A percentile compares a stretch with the other conserved stretches of the same genome.
Conservation (phyloP, 2,113 vertebrate genomes). For the Sander vitreus region DNA sequence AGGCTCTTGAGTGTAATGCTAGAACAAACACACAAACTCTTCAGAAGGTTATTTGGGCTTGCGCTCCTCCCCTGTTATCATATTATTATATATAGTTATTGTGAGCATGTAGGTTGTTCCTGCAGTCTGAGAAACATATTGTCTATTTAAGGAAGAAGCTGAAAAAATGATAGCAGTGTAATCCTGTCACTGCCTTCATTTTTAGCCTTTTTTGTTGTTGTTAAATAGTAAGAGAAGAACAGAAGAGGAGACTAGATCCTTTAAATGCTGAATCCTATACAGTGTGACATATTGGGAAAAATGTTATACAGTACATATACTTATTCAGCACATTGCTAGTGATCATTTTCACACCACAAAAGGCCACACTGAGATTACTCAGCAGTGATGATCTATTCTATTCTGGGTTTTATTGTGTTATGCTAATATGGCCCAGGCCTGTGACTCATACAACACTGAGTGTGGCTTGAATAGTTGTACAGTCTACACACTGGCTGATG, state of each 20-base stretch:
- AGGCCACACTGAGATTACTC: conserved; percentile 50
- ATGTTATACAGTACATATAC: neutral
- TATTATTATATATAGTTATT: neutral
- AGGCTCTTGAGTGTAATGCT: neutral
- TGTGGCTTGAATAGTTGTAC: conserved; percentile 24
- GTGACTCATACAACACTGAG: conserved; percentile 40
- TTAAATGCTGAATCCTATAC: neutral
- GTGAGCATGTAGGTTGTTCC: conserved; percentile 12
- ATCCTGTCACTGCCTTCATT: conserved; percentile 24
- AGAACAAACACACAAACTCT: neutral
- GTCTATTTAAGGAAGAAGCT: conserved; percentile 21
- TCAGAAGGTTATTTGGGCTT: neutral
- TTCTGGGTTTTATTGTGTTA: conserved; percentile 47
- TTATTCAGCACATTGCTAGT: conserved; percentile 15
- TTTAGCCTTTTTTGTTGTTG: conserved; percentile 2
- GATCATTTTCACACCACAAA: conserved; percentile 32
- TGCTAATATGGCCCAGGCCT: conserved; percentile 23
- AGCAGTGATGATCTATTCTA: conserved; percentile 31
- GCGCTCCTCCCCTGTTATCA: neutral
- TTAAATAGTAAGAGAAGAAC: conserved; percentile 11
- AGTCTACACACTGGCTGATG: conserved; percentile 13
- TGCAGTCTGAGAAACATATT: neutral
- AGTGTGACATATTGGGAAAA: neutral
- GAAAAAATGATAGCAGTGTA: neutral
- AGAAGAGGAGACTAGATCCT: conserved; percentile 10